phyloP scores from a whole-genome alignment of 64 coral and sea anemone species.

The Astreopora myriophthalma region DNA sequence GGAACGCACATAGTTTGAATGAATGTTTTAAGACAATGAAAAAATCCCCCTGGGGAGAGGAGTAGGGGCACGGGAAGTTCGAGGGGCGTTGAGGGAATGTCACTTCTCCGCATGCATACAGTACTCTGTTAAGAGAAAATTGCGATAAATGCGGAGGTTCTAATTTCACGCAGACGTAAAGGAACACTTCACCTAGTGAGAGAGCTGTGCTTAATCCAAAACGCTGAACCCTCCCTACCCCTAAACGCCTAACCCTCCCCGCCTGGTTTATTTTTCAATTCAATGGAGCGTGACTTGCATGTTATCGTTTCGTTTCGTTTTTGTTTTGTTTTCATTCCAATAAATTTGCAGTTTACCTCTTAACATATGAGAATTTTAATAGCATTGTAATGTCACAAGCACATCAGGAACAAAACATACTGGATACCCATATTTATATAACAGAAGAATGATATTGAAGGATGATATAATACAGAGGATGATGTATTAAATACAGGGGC shows the following conservation, averaged over 20 bases:
- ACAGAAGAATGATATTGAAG: background rate
- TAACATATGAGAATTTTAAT: background rate
- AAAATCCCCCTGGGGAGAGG: background rate
- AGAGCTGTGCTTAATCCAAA: background rate
- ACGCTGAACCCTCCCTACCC: constrained; percentile 2
- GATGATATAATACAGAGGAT: background rate
- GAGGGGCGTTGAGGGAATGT: background rate
- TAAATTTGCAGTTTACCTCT: background rate
- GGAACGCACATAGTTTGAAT: constrained; percentile 30
- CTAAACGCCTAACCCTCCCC: too few species aligned
- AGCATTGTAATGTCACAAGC: background rate
- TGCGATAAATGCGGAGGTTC: background rate
- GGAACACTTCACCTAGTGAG: background rate
- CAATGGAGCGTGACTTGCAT: background rate
- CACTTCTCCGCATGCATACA: background rate
- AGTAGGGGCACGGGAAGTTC: background rate
- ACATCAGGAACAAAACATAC: background rate
- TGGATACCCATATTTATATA: background rate
- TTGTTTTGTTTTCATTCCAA: background rate
- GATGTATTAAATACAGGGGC: too few species aligned
- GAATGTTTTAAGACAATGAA: constrained; percentile 1
- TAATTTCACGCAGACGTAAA: background rate
- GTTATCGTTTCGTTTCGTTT: background rate
- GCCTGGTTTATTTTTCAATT: background rate
- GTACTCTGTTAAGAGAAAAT: background rate